Base-by-base conservation (phyloP, 2,888 invertebrate species). In the Mylabris sibirica region DNA sequence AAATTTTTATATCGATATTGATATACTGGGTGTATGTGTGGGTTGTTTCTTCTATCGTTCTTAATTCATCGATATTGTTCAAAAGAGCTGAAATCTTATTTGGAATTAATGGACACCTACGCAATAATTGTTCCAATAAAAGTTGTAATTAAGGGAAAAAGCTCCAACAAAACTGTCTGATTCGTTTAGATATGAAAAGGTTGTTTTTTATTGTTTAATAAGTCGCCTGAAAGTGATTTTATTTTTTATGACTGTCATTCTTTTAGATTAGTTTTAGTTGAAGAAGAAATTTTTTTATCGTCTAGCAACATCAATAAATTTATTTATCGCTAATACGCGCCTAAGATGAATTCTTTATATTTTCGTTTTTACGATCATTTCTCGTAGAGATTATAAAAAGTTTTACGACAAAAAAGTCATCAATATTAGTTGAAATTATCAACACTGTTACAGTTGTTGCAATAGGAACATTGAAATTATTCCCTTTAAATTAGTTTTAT, bases 61-160 rank as follows among this genome's bases (percentile, higher is more conserved):
- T 38, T 49, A 60, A 60, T 60, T n/a, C 60, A 60, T 61, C 61
- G 34, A 61, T 35, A 61, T 61, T 41, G 61, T 14, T 34, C 30
- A 9, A 20, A 9, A 61, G 9, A 35, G n/a, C 35, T 61, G 35
- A 61, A 61, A 61, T 61, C 34, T 35, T 24, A 30, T 61, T 30
- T 35, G 60, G 34, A 34, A 60, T 60, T 60, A 60, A 60, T 61
- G 8, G 1, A 30, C 30, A 30, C 30, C 30, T 30, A 30, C 30
- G 38, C 38, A 14, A 11, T n/a, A 38, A 11, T 12, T 14, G 11
- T 38, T 38, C 8, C 38, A 12, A 38, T 38, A n/a, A n/a, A n/a
- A n/a, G n/a, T 38, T 38, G 14, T 12, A 38, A 38, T 38, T 38
- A 38, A 38, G 38, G 5, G 5, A 30, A n/a, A 30, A 30, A 30